A percentile compares a stretch with the other conserved stretches of the same genome.
phyloP scores from a whole-genome alignment of 2,797 vertebrate species.

The Gambusia yucatana region DNA sequence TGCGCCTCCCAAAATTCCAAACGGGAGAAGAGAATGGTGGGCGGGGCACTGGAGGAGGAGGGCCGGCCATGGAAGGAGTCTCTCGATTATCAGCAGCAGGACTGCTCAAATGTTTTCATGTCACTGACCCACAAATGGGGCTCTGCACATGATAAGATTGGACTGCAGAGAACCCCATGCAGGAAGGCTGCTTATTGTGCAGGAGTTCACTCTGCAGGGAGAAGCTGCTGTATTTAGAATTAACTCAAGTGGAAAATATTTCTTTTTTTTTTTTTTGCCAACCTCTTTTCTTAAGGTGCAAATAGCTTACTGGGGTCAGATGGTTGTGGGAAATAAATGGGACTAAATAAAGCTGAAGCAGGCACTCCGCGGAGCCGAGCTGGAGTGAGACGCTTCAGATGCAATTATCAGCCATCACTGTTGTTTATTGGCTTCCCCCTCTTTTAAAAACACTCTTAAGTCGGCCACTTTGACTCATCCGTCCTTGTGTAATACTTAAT shows the following conservation, averaged over 20 bases:
- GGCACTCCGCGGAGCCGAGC: background rate
- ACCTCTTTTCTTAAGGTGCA: background rate
- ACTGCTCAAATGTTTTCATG: constrained; percentile 56
- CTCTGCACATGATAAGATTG: constrained; percentile 46
- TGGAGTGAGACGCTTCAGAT: constrained; percentile 21
- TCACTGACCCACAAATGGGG: constrained; percentile 56
- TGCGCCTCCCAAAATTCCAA: background rate
- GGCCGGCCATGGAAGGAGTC: constrained; percentile 32
- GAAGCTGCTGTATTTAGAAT: background rate
- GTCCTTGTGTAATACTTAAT: constrained; percentile 47
- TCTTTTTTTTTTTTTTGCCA: background rate
- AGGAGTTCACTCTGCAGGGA: background rate
- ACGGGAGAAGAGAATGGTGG: constrained; percentile 1
- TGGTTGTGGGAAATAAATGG: constrained; percentile 25
- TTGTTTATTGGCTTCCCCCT: constrained; percentile 28
- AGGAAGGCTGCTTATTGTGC: constrained; percentile 15
- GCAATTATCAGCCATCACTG: constrained; percentile 21
- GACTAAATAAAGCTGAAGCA: background rate
- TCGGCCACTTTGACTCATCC: constrained; percentile 7
- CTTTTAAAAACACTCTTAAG: constrained; percentile 27
- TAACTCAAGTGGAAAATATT: background rate
- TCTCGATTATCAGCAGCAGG: constrained; percentile 51
- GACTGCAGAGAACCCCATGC: constrained; percentile 24
- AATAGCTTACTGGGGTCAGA: background rate
- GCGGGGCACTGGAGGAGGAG: constrained; percentile 18